These are phyloP conservation scores for Neopelma chrysocephalum DNA, from an alignment of 2,797 vertebrate species.

Conservation along the genomic window DNA sequence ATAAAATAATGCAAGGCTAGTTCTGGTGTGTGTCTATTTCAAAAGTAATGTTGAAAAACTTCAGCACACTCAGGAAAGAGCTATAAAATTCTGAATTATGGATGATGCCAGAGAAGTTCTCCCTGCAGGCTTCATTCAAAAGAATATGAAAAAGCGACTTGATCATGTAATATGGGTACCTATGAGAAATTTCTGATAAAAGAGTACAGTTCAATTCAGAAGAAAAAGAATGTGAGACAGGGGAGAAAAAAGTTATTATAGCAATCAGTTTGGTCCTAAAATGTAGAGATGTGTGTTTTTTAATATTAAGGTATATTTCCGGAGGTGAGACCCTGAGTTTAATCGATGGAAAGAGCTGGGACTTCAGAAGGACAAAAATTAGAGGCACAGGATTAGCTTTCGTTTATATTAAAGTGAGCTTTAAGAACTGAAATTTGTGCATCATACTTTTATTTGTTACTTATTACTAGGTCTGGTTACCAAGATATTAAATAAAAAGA, in stretches of 20 bases:
- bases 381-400: not conserved
- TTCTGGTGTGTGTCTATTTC: not conserved
- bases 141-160: not conserved
- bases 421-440: not conserved
- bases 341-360: not conserved
- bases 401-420: not conserved
- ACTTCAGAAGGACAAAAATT: not conserved
- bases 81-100: slow-evolving; percentile 11
- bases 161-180: not conserved
- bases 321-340: not conserved
- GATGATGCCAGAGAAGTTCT: not conserved
- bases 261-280: not conserved
- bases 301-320: not conserved
- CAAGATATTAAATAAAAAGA: not conserved
- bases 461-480: not conserved
- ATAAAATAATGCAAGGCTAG: slow-evolving; percentile 13
- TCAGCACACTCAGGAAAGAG: not conserved
- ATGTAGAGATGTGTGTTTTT: not conserved
- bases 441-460: not conserved
- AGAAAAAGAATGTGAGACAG: not conserved
- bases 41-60: slow-evolving; percentile 31
- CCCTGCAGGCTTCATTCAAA: not conserved
- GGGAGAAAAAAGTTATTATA: not conserved
- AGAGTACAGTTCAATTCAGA: not conserved
- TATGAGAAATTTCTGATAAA: not conserved